Evolutionary conservation across 2,113 vertebrate species (phyloP).

Genomic region (Tragulus kanchil): DNA sequence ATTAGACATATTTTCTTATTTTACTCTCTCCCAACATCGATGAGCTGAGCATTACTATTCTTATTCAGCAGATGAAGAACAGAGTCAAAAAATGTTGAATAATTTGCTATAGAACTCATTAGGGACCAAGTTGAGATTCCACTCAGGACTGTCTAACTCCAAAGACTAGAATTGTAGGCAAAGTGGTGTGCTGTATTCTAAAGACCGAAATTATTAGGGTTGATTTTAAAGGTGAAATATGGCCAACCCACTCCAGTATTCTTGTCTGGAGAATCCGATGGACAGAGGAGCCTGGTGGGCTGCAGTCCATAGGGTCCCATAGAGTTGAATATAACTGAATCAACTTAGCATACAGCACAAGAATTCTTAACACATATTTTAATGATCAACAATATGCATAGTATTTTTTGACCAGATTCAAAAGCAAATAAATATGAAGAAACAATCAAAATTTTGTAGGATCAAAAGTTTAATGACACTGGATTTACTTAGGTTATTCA

Average conservation of each 20-base stretch:
- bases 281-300: background rate
- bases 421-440: background rate
- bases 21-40: background rate
- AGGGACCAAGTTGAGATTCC: background rate
- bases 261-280: background rate
- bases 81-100: background rate
- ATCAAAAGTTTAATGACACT: background rate
- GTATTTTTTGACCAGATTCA: background rate
- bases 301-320: fast-evolving
- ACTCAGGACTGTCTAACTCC: background rate
- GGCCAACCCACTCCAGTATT: background rate
- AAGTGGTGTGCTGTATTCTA: background rate
- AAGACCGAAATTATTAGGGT: background rate
- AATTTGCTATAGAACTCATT: background rate
- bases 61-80: background rate
- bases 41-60: constrained; percentile 1
- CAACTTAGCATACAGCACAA: background rate
- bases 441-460: background rate
- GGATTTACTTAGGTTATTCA: background rate
- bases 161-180: background rate
- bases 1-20: background rate
- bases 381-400: background rate
- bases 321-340: background rate
- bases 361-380: background rate
- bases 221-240: background rate